phyloP scores from a whole-genome alignment of 2,888 invertebrate species.

The Papilio elwesi region DNA sequence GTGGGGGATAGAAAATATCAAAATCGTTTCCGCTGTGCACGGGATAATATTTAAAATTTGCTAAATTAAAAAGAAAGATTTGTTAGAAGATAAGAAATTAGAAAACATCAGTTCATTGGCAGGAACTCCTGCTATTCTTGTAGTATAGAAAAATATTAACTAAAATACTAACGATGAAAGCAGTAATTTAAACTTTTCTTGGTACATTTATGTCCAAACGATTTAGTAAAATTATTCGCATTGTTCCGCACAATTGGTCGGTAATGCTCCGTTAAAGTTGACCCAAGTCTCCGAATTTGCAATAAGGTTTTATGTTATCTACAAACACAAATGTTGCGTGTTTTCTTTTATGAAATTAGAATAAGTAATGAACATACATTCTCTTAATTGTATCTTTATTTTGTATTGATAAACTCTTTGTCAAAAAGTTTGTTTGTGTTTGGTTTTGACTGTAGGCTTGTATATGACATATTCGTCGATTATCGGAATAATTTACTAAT shows the following conservation, averaged over 20 bases:
- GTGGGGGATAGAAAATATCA: not conserved
- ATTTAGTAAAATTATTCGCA: constrained; percentile 36
- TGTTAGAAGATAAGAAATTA: not conserved
- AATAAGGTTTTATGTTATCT: constrained; percentile 33
- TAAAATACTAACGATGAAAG: not conserved
- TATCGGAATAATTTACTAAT: too few relatives aligned
- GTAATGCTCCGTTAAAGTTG: constrained; percentile 39
- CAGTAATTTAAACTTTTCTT: constrained; percentile 19
- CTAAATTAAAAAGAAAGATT: not conserved
- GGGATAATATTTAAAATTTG: not conserved
- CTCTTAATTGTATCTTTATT: not conserved
- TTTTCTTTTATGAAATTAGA: not conserved
- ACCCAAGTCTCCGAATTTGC: constrained; percentile 31
- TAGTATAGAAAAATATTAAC: not conserved
- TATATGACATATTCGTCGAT: too few relatives aligned
- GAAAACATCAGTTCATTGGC: not conserved
- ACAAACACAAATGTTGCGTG: constrained; percentile 26
- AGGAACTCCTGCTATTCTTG: not conserved
- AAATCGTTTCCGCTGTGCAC: not conserved
- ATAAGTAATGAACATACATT: not conserved
- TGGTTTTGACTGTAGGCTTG: too few relatives aligned
- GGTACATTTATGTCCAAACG: constrained; percentile 23
- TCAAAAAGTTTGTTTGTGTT: too few relatives aligned
- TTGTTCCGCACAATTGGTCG: constrained; percentile 38
- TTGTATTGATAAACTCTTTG: not conserved